These are phyloP conservation scores for Grammomys dolichurus DNA, from an alignment of 2,113 vertebrate genomes.

Conservation along the genomic window DNA sequence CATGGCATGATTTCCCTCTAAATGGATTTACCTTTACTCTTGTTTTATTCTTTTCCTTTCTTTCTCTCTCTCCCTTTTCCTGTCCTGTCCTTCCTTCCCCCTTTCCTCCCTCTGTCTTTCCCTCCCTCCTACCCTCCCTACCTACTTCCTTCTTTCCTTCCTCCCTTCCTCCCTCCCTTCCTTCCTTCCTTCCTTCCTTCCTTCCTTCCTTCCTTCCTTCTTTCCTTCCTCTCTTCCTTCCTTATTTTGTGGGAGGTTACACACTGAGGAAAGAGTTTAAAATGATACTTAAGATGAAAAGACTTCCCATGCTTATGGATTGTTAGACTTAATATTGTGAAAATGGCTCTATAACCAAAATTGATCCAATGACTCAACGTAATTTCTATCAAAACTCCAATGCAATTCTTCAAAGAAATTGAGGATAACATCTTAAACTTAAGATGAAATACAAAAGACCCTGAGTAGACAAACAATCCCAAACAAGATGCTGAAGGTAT, in stretches of 20 bases:
- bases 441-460: background rate
- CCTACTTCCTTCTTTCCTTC: background rate
- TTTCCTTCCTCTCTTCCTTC: background rate
- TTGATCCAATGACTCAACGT: background rate
- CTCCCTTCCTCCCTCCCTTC: no score
- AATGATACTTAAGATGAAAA: background rate
- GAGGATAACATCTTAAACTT: background rate
- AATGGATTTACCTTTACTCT: background rate
- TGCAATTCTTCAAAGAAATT: background rate
- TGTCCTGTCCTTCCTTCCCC: background rate
- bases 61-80: no score
- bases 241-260: background rate
- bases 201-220: no score
- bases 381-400: background rate
- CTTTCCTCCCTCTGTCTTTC: background rate
- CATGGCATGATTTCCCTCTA: background rate
- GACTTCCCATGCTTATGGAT: background rate
- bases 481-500: background rate
- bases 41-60: background rate
- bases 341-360: background rate
- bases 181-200: no score
- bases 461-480: background rate
- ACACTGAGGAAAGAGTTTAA: background rate
- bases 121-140: no score
- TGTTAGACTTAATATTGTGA: background rate